Percentiles rank a stretch among this genome's conserved stretches.
These are phyloP conservation scores for Idaea dimidiata DNA, from an alignment of 2,888 invertebrate species.

Conservation along the genomic window DNA sequence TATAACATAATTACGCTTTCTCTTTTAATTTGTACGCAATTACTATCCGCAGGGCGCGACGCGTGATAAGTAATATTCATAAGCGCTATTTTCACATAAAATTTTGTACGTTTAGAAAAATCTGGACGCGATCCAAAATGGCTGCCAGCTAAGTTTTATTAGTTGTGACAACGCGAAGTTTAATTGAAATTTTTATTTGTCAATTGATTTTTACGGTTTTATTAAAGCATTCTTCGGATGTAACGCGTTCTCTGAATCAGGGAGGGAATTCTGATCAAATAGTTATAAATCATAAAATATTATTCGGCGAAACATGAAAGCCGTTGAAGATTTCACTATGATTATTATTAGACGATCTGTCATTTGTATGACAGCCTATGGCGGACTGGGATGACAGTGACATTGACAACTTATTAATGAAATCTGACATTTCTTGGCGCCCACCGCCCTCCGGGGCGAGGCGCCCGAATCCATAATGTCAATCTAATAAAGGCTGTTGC, in stretches of 20 bases:
- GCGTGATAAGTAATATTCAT: slow-evolving; percentile 71
- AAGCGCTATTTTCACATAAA: slow-evolving; percentile 48
- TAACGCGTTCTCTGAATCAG: background rate
- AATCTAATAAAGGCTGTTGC: slow-evolving; percentile 5
- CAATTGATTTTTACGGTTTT: slow-evolving; percentile 30
- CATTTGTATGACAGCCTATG: slow-evolving; percentile 35
- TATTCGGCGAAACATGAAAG: slow-evolving; percentile 18
- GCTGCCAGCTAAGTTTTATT: slow-evolving; percentile 48
- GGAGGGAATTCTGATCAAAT: background rate
- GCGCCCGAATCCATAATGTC: slow-evolving; percentile 10
- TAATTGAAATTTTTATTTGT: slow-evolving; percentile 56
- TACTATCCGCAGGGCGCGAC: slow-evolving; percentile 56
- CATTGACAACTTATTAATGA: slow-evolving; percentile 55
- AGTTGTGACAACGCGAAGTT: slow-evolving; percentile 50
- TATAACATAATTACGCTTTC: slow-evolving; percentile 21
- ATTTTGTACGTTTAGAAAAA: slow-evolving; percentile 59
- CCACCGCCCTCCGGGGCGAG: slow-evolving; percentile 29
- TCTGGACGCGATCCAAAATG: slow-evolving; percentile 64
- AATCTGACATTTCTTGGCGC: slow-evolving; percentile 45
- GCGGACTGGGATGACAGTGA: slow-evolving; percentile 41
- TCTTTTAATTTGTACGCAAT: slow-evolving; percentile 30
- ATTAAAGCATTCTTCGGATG: slow-evolving; percentile 19
- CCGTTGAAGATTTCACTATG: slow-evolving; percentile 32
- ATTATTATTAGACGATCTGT: slow-evolving; percentile 39
- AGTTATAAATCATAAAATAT: slow-evolving; percentile 1